Evolutionary conservation across 2,113 vertebrate genomes (phyloP).

Genomic region (Chloropsis cyanopogon): DNA sequence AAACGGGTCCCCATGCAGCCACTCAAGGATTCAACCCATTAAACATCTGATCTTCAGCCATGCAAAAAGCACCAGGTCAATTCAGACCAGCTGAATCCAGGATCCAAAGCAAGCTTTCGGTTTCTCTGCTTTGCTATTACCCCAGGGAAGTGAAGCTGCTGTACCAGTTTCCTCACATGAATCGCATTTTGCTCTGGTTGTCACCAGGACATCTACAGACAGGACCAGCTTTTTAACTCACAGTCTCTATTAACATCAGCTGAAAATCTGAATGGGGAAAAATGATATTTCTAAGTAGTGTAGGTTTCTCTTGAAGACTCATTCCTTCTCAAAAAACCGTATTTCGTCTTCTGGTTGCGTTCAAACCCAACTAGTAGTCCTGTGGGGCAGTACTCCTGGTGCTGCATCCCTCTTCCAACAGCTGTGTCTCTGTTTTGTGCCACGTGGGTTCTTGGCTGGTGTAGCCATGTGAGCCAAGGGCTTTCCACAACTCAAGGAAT

Average conservation of each 20-base stretch:
- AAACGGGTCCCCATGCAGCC: neutral
- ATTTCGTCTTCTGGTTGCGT: neutral
- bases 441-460: rapidly evolving
- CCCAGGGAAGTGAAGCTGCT: neutral
- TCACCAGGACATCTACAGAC: neutral
- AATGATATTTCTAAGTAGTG: neutral
- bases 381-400: neutral
- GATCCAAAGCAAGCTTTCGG: neutral
- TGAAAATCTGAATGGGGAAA: neutral
- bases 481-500: neutral
- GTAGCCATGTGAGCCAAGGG: neutral
- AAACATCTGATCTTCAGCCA: neutral
- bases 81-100: neutral
- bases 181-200: neutral
- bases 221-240: neutral
- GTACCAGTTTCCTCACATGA: neutral
- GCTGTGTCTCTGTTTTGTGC: neutral
- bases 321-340: neutral
- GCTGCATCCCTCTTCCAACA: neutral
- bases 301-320: neutral
- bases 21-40: neutral
- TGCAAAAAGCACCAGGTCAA: neutral
- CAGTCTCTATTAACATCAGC: neutral
- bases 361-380: neutral
- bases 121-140: neutral